Percentiles rank a stretch among this genome's conserved stretches.
Conservation (phyloP, 2,113 vertebrate species). For the Chaenogobius annularis region DNA sequence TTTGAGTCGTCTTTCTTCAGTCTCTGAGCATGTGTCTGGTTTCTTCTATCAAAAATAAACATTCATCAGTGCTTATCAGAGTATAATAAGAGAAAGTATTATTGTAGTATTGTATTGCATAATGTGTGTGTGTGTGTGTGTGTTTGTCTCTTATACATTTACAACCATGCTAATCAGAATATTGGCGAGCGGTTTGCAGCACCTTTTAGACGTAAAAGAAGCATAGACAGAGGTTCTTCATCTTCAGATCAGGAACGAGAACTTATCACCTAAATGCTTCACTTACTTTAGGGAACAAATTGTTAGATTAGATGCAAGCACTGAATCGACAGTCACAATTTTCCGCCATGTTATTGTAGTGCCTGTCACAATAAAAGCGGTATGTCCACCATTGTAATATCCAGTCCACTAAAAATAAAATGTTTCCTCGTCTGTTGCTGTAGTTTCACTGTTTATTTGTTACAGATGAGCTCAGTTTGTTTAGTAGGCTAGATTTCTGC, state of each 20-base stretch:
- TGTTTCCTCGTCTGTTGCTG: conserved; percentile 1
- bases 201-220: conserved; percentile 7
- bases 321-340: neutral
- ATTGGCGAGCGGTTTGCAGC: neutral
- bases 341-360: conserved; percentile 12
- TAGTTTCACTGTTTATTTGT: conserved; percentile 19
- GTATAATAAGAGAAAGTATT: conserved; percentile 1
- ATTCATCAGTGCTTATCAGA: neutral
- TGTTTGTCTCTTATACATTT: neutral
- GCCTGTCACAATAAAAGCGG: conserved; percentile 34
- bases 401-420: conserved; percentile 22
- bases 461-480: conserved; percentile 41
- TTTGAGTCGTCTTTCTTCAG: conserved; percentile 8
- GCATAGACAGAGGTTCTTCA: conserved; percentile 30
- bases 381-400: conserved; percentile 2
- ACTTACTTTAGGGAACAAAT: conserved; percentile 44
- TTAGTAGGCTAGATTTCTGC: conserved; percentile 24
- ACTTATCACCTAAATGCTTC: conserved; percentile 25
- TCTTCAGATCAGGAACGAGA: neutral
- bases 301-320: conserved; percentile 25
- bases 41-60: neutral
- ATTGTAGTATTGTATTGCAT: conserved; percentile 15
- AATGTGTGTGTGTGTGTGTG: neutral
- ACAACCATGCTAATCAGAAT: neutral
- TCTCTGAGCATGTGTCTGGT: neutral